These are phyloP conservation scores for Pituophis catenifer DNA, from an alignment of 2,113 vertebrate species.

Conservation along the genomic window DNA sequence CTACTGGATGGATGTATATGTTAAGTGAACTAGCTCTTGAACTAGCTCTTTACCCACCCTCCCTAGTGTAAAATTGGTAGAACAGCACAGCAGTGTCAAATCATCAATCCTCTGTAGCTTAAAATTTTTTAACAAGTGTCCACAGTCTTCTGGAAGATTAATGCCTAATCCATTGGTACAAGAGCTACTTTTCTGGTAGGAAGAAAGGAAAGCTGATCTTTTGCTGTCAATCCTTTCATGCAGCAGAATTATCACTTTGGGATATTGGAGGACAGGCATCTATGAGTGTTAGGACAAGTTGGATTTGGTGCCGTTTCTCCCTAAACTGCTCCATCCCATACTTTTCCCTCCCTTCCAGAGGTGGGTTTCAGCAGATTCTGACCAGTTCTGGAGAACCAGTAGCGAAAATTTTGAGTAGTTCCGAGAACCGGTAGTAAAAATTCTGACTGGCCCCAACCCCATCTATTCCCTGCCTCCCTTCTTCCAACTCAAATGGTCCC, in stretches of 20 bases:
- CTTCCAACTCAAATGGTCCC: background rate
- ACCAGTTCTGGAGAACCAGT: no score
- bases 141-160: background rate
- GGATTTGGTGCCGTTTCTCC: background rate
- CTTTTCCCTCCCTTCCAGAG: background rate
- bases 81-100: background rate
- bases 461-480: background rate
- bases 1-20: background rate
- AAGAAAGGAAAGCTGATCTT: background rate
- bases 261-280: background rate
- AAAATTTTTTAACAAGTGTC: background rate
- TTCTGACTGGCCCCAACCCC: no score
- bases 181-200: background rate
- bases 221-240: background rate
- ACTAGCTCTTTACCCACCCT: background rate
- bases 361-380: no score
- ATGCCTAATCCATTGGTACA: background rate
- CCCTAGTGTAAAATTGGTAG: background rate
- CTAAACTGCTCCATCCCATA: background rate
- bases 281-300: no score
- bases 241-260: background rate
- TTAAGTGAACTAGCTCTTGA: background rate
- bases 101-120: background rate
- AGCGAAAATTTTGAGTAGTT: no score
- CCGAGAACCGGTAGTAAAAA: no score